Conservation (phyloP, 2,888 invertebrate genomes). For the Abrostola triplasia region DNA sequence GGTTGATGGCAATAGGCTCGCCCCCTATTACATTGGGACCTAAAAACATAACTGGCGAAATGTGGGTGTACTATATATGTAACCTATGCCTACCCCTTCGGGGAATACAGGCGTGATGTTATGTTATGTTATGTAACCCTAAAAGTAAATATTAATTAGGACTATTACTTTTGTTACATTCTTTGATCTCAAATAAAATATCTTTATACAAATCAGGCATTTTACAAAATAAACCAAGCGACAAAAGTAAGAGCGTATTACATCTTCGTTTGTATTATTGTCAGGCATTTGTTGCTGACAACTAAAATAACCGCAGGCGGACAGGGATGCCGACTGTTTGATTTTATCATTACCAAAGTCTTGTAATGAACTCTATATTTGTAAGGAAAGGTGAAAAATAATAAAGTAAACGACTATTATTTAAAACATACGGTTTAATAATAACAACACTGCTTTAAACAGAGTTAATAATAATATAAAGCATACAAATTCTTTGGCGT, state of each 20-base stretch:
- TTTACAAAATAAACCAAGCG: background rate
- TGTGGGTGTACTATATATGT: no score
- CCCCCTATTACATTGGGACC: no score
- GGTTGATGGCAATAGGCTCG: no score
- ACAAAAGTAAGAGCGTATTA: constrained; percentile 18
- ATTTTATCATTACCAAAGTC: constrained; percentile 46
- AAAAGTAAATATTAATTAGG: no score
- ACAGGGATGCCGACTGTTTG: constrained; percentile 57
- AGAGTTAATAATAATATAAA: constrained; percentile 38
- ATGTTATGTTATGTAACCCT: no score
- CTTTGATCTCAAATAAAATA: no score
- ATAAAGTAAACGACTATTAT: constrained; percentile 13
- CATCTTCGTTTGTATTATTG: constrained; percentile 68
- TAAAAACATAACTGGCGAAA: no score
- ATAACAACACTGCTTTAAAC: constrained; percentile 48
- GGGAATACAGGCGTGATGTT: no score
- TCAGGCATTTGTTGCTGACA: constrained; percentile 75
- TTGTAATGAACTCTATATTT: background rate
- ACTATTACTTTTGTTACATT: no score
- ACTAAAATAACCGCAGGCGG: constrained; percentile 67
- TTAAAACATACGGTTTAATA: constrained; percentile 51
- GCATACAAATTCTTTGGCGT: constrained; percentile 58
- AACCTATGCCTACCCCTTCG: no score
- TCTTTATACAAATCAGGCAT: no score
- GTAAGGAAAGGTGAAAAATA: background rate